Base-by-base conservation (phyloP, 1,140 invertebrate species). In the Glossosoma conforme region DNA sequence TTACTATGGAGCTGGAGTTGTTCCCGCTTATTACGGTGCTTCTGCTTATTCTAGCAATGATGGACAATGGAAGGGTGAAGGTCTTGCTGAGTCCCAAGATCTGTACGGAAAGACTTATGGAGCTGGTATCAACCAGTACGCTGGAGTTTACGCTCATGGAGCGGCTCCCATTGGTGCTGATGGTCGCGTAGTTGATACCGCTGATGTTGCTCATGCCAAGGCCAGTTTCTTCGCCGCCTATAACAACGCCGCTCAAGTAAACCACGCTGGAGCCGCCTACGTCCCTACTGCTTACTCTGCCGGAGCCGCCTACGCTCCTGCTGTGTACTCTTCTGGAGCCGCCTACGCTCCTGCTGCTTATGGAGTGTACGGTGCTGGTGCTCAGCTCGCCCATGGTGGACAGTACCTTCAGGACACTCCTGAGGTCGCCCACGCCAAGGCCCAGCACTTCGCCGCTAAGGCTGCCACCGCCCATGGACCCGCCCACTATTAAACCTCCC, bases 171-270 rank as follows among this genome's bases (percentile, higher is more conserved):
- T 43, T 2, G 41, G 41, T 4, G 19, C 21, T 24, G 41, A 43
- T 21, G 68, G 67, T 1, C 67, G 67, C 52, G 65, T 69, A 19
- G 67, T 66, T 32, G 69, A 70, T 42, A 70, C 69, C 41, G 67
- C 68, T 40, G 69, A 72, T 54, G 69, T 70, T 58, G 68, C 69
- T 1, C 69, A 72, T 52, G 69, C 69, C 33, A 67, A 67, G 41
- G 69, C 68, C 53, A 67, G 67, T 44, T 67, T 70, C 62, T 62
- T 69, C 43, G 68, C 68, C 41, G 68, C 69, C n/a, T n/a, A n/a
- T n/a, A n/a, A n/a, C n/a, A n/a, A n/a, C n/a, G n/a, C n/a, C n/a
- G n/a, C n/a, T n/a, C n/a, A n/a, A n/a, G n/a, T n/a, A n/a, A n/a
- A n/a, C 19, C 44, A 54, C 14, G 48, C 47, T 20, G 38, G 33